Evolutionary conservation across 2,888 invertebrate species (phyloP).

Genomic region (Cephus nigrinus): DNA sequence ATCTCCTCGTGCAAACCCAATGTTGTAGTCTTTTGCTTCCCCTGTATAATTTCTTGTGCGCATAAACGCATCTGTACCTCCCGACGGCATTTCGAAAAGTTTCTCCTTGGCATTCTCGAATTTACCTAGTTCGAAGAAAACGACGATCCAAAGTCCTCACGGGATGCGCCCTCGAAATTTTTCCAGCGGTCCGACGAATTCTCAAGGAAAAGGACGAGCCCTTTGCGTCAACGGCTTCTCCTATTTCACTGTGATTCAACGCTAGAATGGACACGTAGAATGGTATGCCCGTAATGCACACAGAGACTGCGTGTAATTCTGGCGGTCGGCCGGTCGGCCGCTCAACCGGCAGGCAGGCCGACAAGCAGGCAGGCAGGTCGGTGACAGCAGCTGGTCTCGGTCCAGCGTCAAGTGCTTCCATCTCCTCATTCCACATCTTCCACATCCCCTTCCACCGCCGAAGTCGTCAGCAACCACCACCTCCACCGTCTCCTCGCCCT

Average conservation of each 20-base stretch:
- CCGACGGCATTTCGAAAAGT: constrained; percentile 40
- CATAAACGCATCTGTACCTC: background rate
- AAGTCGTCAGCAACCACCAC: background rate
- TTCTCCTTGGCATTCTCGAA: constrained; percentile 7
- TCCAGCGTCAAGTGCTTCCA: constrained; percentile 36
- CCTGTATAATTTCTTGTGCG: no score
- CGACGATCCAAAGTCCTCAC: background rate
- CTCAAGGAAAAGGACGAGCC: background rate
- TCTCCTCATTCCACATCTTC: constrained; percentile 21
- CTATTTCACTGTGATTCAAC: constrained; percentile 4
- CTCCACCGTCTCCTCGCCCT: constrained; percentile 18
- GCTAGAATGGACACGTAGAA: constrained; percentile 5
- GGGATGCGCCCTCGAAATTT: background rate
- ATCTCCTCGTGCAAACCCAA: background rate
- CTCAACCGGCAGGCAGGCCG: constrained; percentile 21
- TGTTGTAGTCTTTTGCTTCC: background rate
- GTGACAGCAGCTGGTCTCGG: constrained; percentile 55
- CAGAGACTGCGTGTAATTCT: constrained; percentile 29
- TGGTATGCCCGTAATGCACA: constrained; percentile 16
- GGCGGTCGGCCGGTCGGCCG: constrained; percentile 15
- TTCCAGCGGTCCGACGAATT: background rate
- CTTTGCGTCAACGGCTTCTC: background rate
- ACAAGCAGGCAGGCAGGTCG: constrained; percentile 30
- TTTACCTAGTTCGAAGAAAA: background rate
- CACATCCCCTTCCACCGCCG: constrained; percentile 6